Evolutionary conservation across 2,888 invertebrate species (phyloP), one percentile per base, ranked within the genome.

Genomic region (Amphipoea lucens): DNA sequence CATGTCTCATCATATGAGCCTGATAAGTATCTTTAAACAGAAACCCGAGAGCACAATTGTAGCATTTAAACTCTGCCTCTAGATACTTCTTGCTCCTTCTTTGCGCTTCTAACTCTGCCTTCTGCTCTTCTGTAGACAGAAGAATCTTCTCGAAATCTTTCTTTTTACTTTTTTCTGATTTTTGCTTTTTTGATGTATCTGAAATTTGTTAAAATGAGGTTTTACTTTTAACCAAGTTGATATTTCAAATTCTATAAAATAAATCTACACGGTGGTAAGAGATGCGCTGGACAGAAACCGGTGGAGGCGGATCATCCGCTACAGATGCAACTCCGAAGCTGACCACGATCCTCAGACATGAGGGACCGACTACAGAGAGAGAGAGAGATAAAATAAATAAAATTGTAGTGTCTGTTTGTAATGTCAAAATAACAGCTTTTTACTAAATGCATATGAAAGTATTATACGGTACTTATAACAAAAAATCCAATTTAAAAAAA

Each of bases 1-100:
- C 97, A 90, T 97, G 97, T 5, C 97, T 90, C 95, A 97, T 96
- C 96, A 96, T 97, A 85, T 97, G 97, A 0, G 95, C 91, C 69
- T 96, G 96, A 85, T 96, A 96, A 0, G 96, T 94, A 79, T 96
- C 96, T 62, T 96, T 96, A 17, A 96, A 96, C 4, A 96, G 75
- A 66, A 96, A 97, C 0, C 94, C 94, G 7, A 95, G 66, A 0
- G 95, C 96, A 87, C 97, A 97, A 54, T 94, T 95, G 4, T 93
- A 94, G 62, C 97, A 97, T 79, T 97, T 97, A 66, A 94, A 96
- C 60, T 95, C 94, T 0, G 96, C 93, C 79, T 95, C 94, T 42
- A 93, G 12, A 78, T 96, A 96, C 83, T 96, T 96, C 88, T 95
- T 95, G 20, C 92, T 92, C 68, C 87, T 95, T 83, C 96, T 96